These are phyloP conservation scores for Drosophila fuyamai DNA, from an alignment of 1,140 invertebrate genomes.

Conservation along the genomic window DNA sequence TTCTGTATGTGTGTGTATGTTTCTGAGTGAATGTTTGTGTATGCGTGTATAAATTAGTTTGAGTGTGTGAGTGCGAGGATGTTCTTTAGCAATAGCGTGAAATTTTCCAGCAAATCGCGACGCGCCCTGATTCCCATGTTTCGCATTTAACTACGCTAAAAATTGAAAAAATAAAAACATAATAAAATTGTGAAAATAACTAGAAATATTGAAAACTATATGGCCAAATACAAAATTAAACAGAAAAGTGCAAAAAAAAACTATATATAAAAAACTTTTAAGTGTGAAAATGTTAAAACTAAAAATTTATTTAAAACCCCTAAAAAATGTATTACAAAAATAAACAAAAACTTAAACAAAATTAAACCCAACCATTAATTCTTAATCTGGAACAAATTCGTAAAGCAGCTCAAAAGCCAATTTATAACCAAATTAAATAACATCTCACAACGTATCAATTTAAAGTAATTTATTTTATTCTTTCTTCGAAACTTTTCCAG, in stretches of 20 bases:
- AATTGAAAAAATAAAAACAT: neutral
- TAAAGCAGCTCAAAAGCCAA: neutral
- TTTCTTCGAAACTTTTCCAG: constrained; percentile 22
- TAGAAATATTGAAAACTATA: neutral
- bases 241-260: constrained; percentile 1
- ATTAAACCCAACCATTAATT: neutral
- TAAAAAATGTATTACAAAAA: neutral
- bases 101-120: constrained; percentile 44
- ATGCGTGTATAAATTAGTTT: constrained; percentile 56
- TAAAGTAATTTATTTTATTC: neutral
- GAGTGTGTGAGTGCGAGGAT: constrained; percentile 31
- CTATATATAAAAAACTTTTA: neutral
- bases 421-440: neutral
- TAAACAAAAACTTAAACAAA: neutral
- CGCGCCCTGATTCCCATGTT: constrained; percentile 46
- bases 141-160: constrained; percentile 3
- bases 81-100: constrained; percentile 39
- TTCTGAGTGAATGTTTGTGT: constrained; percentile 32
- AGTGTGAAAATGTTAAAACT: neutral
- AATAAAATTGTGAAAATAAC: neutral
- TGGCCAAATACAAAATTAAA: neutral
- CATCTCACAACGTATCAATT: neutral
- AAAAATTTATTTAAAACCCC: neutral
- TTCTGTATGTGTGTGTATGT: constrained; percentile 22
- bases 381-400: neutral